Percentiles rank a stretch among this genome's conserved stretches.
Conservation (phyloP, 2,888 invertebrate genomes). For the Tiphia femorata region DNA sequence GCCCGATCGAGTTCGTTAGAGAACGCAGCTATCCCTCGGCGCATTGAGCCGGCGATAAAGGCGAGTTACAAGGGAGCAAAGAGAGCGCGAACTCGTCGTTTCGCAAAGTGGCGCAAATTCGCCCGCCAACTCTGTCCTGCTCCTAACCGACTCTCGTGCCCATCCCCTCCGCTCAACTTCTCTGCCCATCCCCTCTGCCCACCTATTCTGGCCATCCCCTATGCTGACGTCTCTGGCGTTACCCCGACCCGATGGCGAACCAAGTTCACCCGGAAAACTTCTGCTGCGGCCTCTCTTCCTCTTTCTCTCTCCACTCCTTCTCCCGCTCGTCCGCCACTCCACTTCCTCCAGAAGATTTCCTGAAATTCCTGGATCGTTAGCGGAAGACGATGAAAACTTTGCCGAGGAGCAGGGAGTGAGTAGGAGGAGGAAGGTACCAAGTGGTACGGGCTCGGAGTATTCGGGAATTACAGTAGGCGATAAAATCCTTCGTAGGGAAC, state of each 20-base stretch:
- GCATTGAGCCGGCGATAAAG: too few species aligned
- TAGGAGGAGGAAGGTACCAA: not conserved
- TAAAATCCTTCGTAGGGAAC: conserved; percentile 14
- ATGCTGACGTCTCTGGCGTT: not conserved
- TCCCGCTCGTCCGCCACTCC: conserved; percentile 1
- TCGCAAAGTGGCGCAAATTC: too few species aligned
- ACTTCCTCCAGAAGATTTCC: conserved; percentile 7
- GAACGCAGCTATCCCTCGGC: too few species aligned
- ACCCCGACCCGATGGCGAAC: not conserved
- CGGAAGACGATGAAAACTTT: conserved; percentile 11
- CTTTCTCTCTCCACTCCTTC: too few species aligned
- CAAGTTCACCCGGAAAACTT: not conserved
- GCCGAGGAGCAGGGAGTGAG: not conserved
- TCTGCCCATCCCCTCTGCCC: too few species aligned
- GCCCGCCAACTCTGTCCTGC: too few species aligned
- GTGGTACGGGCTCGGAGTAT: not conserved
- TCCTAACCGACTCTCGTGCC: too few species aligned
- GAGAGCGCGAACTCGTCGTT: too few species aligned
- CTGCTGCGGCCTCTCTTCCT: conserved; percentile 8
- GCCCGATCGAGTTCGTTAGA: too few species aligned
- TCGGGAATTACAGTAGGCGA: conserved; percentile 8
- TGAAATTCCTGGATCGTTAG: conserved; percentile 10
- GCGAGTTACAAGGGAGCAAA: too few species aligned
- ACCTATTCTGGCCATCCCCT: too few species aligned
- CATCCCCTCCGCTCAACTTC: too few species aligned